Evolutionary conservation across 2,113 vertebrate species (phyloP), one percentile per base, ranked within the genome.

Genomic region (Pristiophorus japonicus): DNA sequence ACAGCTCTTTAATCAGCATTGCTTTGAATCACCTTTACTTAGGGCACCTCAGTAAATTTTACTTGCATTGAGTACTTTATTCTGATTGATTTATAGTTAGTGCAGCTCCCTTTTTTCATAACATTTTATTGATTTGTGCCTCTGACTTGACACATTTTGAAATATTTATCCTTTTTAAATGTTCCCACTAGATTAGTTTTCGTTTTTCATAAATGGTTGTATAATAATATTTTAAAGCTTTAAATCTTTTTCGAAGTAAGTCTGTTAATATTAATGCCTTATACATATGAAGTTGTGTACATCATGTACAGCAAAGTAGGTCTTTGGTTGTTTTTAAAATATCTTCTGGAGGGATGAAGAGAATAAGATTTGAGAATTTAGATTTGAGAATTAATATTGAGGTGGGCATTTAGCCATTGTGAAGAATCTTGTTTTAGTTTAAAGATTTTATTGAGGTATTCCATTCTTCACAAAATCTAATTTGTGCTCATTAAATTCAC

Each of bases 71-170:
- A 55, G 8, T 24, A 67, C 1, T 47, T 70, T 47, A 70, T 67
- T 94, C 65, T 27, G 65, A 90, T 90, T 90, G 47, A 94, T 94
- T 62, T 70, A 30, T 94, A 47, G 92, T 70, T 47, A 22, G 24
- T 62, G 18, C 73, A 4, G 42, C 38, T 47, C 42, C 51, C 3
- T 34, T 11, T 45, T 94, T 94, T 51, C 38, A 42, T 67, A 38
- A 27, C 3, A 42, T 38, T 38, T 70, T 27, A 70, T 73, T 51
- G 93, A 90, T 90, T 55, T 59, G 51, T n/a, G 30, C 87, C 4
- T 18, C 47, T 12, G 22, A 27, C 45, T 30, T 73, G 65, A 0
- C 24, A 30, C 45, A 51, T 51, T 34, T 34, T 34, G 42, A 94
- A n/a, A 22, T 51, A 18, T 34, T 18, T 51, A 42, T 24, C n/a